Evolutionary conservation across 92 coral and sea anemone species (phyloP), one percentile per base, ranked within the genome.

Genomic region (Zoanthus gigantus): DNA sequence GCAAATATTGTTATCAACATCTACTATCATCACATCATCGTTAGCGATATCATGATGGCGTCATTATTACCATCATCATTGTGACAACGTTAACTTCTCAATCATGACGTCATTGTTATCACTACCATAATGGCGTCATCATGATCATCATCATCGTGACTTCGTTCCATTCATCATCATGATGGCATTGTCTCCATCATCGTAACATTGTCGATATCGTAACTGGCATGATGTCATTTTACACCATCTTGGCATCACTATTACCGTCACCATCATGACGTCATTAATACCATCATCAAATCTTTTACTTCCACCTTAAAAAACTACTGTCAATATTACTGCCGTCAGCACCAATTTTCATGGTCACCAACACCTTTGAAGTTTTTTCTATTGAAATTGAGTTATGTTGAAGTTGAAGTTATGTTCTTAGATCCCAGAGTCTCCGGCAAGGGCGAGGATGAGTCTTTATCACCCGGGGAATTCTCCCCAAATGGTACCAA

Each of bases 391-490:
- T n/a, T n/a, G n/a, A n/a, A n/a, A n/a, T n/a, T n/a, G n/a, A n/a
- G n/a, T n/a, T n/a, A n/a, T n/a, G n/a, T n/a, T n/a, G n/a, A n/a
- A n/a, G n/a, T n/a, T n/a, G n/a, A n/a, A n/a, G n/a, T 53, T 30
- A 52, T 77, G 67, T 54, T 54, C 13, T 12, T 29, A 80, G 60
- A 42, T 17, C 74, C 6, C 23, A 42, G 50, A 63, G 7, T 50
- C 5, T 80, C 85, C 5, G 74, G 63, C 37, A 53, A 66, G 18
- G 90, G 68, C 77, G 78, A 78, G 72, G 91, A 90, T 58, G 91
- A 90, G 44, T 72, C 84, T 34, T 82, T 90, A 54, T 94, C 98
- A n/a, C 95, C 94, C 2, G 98, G 98, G 1, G 98, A 94, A 71
- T 72, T 92, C 48, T 90, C 98, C 10, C 98, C 95, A 9, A 83